A percentile compares a stretch with the other conserved stretches of the same genome.
phyloP scores from a whole-genome alignment of 2,888 invertebrate genomes.

The Amphipyra berbera region DNA sequence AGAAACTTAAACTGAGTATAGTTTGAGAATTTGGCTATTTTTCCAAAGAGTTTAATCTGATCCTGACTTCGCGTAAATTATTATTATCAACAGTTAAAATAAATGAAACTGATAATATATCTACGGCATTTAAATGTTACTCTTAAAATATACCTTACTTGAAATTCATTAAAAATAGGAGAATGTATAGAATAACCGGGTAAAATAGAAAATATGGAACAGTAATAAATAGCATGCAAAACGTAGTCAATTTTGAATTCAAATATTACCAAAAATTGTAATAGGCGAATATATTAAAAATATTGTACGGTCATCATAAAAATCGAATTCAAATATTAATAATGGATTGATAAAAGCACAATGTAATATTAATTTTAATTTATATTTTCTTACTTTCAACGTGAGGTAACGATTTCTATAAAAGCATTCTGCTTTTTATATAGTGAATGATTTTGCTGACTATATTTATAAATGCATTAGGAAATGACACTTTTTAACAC shows the following conservation, averaged over 20 bases:
- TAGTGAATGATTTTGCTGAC: constrained; percentile 24
- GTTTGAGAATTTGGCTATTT: too few species aligned
- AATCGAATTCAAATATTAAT: constrained; percentile 9
- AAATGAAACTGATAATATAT: constrained; percentile 6
- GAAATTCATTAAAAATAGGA: constrained; percentile 35
- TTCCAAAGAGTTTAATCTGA: too few species aligned
- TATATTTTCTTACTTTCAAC: constrained; percentile 38
- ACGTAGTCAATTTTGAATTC: constrained; percentile 18
- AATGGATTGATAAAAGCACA: constrained; percentile 40
- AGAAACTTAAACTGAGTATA: too few species aligned
- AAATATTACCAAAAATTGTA: not conserved
- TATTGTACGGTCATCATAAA: constrained; percentile 9
- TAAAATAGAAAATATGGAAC: constrained; percentile 32
- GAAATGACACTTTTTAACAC: constrained; percentile 38
- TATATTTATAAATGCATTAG: constrained; percentile 41
- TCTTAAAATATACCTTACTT: constrained; percentile 34
- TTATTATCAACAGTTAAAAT: constrained; percentile 4
- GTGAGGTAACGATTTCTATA: constrained; percentile 50
- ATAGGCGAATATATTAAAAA: constrained; percentile 21
- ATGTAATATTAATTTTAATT: constrained; percentile 26
- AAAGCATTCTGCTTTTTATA: constrained; percentile 32
- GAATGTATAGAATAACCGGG: constrained; percentile 24
- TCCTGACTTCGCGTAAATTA: constrained; percentile 8
- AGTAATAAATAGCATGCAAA: constrained; percentile 29
- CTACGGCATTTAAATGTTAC: constrained; percentile 10